These are phyloP conservation scores for Drosophila paulistorum DNA, from an alignment of 1,140 invertebrate genomes.

Conservation along the genomic window DNA sequence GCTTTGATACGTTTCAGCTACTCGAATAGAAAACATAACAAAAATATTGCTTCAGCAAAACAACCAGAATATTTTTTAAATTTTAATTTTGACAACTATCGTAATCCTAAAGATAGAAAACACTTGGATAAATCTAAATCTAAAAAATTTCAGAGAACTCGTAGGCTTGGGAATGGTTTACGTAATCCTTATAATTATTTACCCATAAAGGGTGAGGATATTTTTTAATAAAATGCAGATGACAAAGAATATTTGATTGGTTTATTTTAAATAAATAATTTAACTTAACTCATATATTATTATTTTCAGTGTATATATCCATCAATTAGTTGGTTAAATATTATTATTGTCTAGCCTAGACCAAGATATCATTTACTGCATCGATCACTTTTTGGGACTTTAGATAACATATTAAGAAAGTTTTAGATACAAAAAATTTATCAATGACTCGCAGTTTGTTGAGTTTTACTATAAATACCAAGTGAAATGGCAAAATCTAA, in stretches of 20 bases:
- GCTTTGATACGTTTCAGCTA: slow-evolving; percentile 22
- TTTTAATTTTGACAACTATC: slow-evolving; percentile 40
- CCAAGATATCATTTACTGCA: not conserved
- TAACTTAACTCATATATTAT: too few relatives aligned
- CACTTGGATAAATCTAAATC: not conserved
- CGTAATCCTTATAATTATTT: slow-evolving; percentile 31
- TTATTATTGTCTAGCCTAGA: not conserved
- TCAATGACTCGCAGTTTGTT: not conserved
- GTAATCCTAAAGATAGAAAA: slow-evolving; percentile 7
- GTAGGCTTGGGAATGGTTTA: slow-evolving; percentile 15
- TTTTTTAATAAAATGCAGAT: not conserved
- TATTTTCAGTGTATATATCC: not conserved
- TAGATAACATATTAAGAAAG: slow-evolving; percentile 46
- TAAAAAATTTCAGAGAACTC: not conserved
- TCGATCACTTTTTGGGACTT: slow-evolving; percentile 18
- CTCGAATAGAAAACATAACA: not conserved
- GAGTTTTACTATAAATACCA: slow-evolving; percentile 38
- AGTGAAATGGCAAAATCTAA: slow-evolving; percentile 10
- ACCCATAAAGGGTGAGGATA: slow-evolving; percentile 46
- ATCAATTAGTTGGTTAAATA: slow-evolving; percentile 1
- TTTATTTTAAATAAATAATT: too few relatives aligned
- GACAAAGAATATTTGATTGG: not conserved
- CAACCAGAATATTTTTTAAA: slow-evolving; percentile 33
- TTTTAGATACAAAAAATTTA: slow-evolving; percentile 33
- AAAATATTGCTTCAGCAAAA: not conserved